A percentile compares a stretch with the other conserved stretches of the same genome.
These are phyloP conservation scores for Dromococcyx pavoninus DNA, from an alignment of 2,797 vertebrate genomes.

Conservation along the genomic window DNA sequence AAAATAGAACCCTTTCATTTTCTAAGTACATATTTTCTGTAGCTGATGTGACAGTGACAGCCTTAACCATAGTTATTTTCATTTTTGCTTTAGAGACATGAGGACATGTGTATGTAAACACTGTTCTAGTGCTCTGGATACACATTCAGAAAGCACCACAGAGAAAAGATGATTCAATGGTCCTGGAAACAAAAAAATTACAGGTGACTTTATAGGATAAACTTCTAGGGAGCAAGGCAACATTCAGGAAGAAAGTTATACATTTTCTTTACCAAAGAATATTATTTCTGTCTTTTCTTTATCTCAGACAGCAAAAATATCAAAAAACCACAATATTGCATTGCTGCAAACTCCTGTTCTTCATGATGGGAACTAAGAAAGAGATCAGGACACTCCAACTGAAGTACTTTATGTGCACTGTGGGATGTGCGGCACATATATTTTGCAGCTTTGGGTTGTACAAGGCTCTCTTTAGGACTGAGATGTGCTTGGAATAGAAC, in stretches of 20 bases:
- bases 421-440: background rate
- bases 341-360: background rate
- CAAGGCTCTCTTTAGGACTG: background rate
- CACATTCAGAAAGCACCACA: background rate
- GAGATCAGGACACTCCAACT: background rate
- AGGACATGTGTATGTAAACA: background rate
- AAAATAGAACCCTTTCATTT: conserved; percentile 6
- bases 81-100: background rate
- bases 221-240: background rate
- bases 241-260: background rate
- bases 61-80: conserved; percentile 30
- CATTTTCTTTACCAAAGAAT: background rate
- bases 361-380: background rate
- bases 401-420: no score
- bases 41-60: background rate
- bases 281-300: background rate
- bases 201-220: background rate
- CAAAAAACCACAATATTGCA: background rate
- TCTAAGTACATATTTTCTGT: background rate
- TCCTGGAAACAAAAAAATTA: background rate
- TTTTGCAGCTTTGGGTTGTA: background rate
- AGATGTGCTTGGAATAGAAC: background rate
- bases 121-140: background rate
- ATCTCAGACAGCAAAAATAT: background rate
- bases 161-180: background rate